These are phyloP conservation scores for Vannuccia rotundouncinata DNA, from an alignment of 2,888 invertebrate genomes.

Conservation along the genomic window DNA sequence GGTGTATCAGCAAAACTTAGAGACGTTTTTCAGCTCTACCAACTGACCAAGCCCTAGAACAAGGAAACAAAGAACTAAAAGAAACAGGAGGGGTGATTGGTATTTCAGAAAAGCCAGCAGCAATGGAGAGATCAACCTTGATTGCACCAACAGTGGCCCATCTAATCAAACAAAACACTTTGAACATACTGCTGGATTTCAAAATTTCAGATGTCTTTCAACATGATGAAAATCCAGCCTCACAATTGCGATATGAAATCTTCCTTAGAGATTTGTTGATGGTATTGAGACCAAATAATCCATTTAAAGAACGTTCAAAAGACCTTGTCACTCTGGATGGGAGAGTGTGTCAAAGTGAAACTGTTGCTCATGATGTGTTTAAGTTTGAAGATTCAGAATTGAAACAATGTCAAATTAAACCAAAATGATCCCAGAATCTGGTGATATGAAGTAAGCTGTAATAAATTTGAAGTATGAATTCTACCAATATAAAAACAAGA, in stretches of 20 bases:
- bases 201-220: slow-evolving; percentile 9
- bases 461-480: background rate
- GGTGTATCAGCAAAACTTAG: slow-evolving; percentile 12
- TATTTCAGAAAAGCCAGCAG: slow-evolving; percentile 16
- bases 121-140: slow-evolving; percentile 16
- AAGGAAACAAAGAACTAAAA: slow-evolving; percentile 18
- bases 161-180: slow-evolving; percentile 7
- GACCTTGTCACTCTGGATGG: slow-evolving; percentile 19
- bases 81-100: slow-evolving; percentile 21
- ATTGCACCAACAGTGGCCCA: slow-evolving; percentile 12
- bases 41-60: slow-evolving; percentile 24
- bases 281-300: slow-evolving; percentile 23
- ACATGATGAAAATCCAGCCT: slow-evolving; percentile 17
- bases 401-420: slow-evolving; percentile 16
- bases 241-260: slow-evolving; percentile 15
- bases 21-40: slow-evolving; percentile 19
- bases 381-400: slow-evolving; percentile 19
- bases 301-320: slow-evolving; percentile 24
- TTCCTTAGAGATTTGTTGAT: slow-evolving; percentile 18
- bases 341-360: slow-evolving; percentile 19
- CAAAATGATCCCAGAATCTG: slow-evolving; percentile 13
- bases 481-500: slow-evolving; percentile 4
- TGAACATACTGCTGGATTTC: slow-evolving; percentile 21
- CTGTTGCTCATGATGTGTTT: slow-evolving; percentile 19
- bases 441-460: background rate